Conservation (phyloP, 2,113 vertebrate genomes). For the Larimichthys polyactis region DNA sequence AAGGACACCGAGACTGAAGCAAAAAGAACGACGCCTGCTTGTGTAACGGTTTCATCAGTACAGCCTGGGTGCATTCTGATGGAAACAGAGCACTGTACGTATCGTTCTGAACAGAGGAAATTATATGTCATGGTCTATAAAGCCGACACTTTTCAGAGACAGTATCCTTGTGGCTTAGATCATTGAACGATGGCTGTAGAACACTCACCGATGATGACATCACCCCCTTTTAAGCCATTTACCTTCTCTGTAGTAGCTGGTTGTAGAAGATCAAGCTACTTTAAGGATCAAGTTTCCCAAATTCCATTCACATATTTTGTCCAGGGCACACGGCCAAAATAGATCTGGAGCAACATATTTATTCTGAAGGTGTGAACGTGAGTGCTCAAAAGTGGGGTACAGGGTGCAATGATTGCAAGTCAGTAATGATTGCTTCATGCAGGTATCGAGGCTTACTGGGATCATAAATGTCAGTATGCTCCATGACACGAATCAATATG, state of each 20-base stretch:
- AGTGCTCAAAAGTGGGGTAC: neutral
- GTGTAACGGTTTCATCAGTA: slow-evolving; percentile 71
- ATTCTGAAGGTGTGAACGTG: slow-evolving; percentile 29
- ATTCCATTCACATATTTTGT: slow-evolving; percentile 37
- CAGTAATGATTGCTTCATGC: slow-evolving; percentile 5
- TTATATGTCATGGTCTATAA: slow-evolving; percentile 77
- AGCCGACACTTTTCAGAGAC: slow-evolving; percentile 63
- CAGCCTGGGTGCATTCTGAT: slow-evolving; percentile 69
- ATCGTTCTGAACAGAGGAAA: slow-evolving; percentile 69
- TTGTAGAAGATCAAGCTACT: slow-evolving; percentile 30
- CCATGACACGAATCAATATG: neutral
- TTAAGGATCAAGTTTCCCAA: slow-evolving; percentile 34
- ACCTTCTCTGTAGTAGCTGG: slow-evolving; percentile 26
- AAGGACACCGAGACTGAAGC: slow-evolving; percentile 62
- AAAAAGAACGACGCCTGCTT: slow-evolving; percentile 43
- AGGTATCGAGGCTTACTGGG: neutral
- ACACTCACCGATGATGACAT: slow-evolving; percentile 54
- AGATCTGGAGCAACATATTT: slow-evolving; percentile 23
- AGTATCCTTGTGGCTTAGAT: slow-evolving; percentile 65
- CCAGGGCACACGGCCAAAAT: slow-evolving; percentile 29
- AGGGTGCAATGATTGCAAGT: neutral
- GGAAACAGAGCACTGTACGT: slow-evolving; percentile 58
- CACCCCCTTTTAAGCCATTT: slow-evolving; percentile 47
- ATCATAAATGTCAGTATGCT: neutral
- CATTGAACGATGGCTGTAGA: slow-evolving; percentile 51